Conservation (phyloP, 37 sponge, comb jelly and placozoan genomes). For the Spongia lamella region DNA sequence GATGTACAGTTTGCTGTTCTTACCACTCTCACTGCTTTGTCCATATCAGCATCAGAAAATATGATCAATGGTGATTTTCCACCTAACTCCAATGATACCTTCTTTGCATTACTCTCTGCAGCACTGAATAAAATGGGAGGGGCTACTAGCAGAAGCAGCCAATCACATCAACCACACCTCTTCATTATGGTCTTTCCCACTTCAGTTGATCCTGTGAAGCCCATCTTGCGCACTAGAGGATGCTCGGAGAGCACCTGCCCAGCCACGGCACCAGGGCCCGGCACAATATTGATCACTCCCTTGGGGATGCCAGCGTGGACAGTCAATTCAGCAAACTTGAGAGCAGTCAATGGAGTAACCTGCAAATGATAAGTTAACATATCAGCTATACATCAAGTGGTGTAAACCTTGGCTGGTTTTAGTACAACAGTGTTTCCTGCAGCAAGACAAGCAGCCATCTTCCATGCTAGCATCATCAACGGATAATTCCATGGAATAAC, state of each 20-base stretch:
- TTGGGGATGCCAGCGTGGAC: conserved; percentile 87
- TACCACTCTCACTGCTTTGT: conserved; percentile 87
- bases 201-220: conserved; percentile 93
- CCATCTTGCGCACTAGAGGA: conserved; percentile 83
- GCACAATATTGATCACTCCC: conserved; percentile 87
- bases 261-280: conserved; percentile 77
- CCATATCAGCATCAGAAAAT: conserved; percentile 86
- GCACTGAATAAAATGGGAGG: conserved; percentile 15
- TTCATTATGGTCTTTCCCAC: conserved; percentile 90
- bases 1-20: neutral
- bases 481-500: conserved; percentile 97
- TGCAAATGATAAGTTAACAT: conserved; percentile 6
- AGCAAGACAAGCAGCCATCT: conserved; percentile 89
- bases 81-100: conserved; percentile 90
- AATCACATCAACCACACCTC: conserved; percentile 27
- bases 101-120: conserved; percentile 88
- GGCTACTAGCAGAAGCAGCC: neutral
- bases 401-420: conserved; percentile 84
- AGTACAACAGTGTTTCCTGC: conserved; percentile 91
- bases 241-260: conserved; percentile 86
- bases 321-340: conserved; percentile 89
- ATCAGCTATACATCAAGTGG: no score
- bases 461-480: conserved; percentile 94
- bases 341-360: conserved; percentile 91
- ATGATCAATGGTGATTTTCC: conserved; percentile 96